Percentiles rank a stretch among this genome's conserved stretches.
Conservation (phyloP, 2,888 invertebrate species). For the Catocala nupta region DNA sequence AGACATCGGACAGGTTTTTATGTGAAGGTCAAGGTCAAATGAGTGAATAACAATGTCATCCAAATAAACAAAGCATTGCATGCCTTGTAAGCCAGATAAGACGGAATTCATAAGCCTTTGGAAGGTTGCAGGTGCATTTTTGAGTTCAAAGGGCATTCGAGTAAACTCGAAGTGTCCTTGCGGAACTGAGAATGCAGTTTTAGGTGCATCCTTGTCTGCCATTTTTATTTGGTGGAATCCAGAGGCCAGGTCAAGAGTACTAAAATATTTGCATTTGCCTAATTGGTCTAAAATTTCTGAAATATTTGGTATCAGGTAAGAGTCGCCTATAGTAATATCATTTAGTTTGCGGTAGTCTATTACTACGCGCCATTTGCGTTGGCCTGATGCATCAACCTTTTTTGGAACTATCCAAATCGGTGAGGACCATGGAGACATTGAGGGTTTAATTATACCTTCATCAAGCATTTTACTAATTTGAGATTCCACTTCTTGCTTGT, state of each 20-base stretch:
- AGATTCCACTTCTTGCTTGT: no score
- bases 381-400: no score
- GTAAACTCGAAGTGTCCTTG: background rate
- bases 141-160: background rate
- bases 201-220: background rate
- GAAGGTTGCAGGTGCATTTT: background rate
- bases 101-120: background rate
- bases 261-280: constrained; percentile 19
- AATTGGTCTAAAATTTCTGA: constrained; percentile 58
- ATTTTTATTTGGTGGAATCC: background rate
- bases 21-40: background rate
- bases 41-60: background rate
- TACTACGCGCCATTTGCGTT: no score
- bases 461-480: no score
- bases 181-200: background rate
- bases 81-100: background rate
- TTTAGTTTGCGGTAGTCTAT: no score
- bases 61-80: background rate
- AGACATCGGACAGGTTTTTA: background rate
- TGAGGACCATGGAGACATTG: no score
- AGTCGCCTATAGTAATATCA: no score
- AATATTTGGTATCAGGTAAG: no score
- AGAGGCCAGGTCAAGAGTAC: background rate
- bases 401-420: no score
- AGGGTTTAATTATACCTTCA: no score